Conservation (phyloP, 2,113 vertebrate species). For the Podarcis cretensis region DNA sequence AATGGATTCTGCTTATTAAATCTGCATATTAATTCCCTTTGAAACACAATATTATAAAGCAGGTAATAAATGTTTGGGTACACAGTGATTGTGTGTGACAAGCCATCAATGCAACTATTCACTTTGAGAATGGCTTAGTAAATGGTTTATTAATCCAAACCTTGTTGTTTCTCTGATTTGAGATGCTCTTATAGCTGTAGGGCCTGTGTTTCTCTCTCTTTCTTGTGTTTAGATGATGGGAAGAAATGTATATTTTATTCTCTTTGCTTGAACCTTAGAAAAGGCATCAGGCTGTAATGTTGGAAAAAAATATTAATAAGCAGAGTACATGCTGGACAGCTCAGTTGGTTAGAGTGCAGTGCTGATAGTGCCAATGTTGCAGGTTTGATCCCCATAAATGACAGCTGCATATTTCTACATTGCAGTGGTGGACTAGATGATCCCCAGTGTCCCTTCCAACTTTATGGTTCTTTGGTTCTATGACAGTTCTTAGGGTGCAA, state of each 20-base stretch:
- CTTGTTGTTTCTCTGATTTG: conserved; percentile 4
- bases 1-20: conserved; percentile 32
- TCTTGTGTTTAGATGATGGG: not conserved
- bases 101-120: not conserved
- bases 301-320: not conserved
- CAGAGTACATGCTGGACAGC: too few relatives aligned
- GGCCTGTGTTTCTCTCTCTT: not conserved
- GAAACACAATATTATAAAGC: conserved; percentile 1
- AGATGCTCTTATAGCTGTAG: not conserved
- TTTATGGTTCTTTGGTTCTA: too few relatives aligned
- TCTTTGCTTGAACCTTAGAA: not conserved
- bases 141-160: not conserved
- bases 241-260: not conserved
- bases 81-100: not conserved
- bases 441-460: too few relatives aligned
- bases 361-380: too few relatives aligned
- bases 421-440: too few relatives aligned
- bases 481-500: not conserved
- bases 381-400: too few relatives aligned
- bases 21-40: not conserved
- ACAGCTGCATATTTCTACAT: too few relatives aligned
- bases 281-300: not conserved
- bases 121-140: conserved; percentile 27
- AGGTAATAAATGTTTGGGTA: not conserved
- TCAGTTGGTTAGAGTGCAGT: too few relatives aligned